These are phyloP conservation scores for Periplaneta americana DNA, from an alignment of 1,140 invertebrate genomes.

Conservation along the genomic window DNA sequence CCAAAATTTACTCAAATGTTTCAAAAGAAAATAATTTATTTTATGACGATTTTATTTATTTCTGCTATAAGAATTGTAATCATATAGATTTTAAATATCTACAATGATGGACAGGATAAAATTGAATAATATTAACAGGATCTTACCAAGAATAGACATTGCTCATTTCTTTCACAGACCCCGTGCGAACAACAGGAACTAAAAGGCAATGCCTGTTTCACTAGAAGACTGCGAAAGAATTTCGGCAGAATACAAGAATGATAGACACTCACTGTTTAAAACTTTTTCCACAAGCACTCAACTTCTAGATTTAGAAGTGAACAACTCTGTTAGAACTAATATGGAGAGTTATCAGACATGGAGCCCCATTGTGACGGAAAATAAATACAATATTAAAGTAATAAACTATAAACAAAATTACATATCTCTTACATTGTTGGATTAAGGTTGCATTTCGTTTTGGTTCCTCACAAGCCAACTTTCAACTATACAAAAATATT, in stretches of 20 bases:
- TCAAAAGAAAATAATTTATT: not conserved
- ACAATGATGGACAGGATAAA: not conserved
- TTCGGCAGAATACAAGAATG: not conserved
- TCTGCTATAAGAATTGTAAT: not conserved
- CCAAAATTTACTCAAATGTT: not conserved
- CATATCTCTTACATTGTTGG: too few species aligned
- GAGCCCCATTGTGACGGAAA: too few species aligned
- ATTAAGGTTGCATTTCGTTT: too few species aligned
- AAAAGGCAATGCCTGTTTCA: not conserved
- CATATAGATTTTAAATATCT: not conserved
- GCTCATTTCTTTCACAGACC: not conserved
- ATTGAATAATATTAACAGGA: not conserved
- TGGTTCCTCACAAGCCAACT: too few species aligned
- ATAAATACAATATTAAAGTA: too few species aligned
- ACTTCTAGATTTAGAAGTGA: too few species aligned
- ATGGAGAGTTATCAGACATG: too few species aligned
- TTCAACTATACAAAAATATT: too few species aligned
- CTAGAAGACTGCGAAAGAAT: not conserved
- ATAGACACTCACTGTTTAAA: not conserved
- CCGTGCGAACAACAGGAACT: not conserved
- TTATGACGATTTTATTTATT: not conserved
- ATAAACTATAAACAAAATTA: too few species aligned
- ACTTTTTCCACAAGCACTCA: too few species aligned
- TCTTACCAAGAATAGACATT: not conserved
- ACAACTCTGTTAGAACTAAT: too few species aligned